Conservation (phyloP, 2,797 vertebrate species). For the Thunnus albacares region DNA sequence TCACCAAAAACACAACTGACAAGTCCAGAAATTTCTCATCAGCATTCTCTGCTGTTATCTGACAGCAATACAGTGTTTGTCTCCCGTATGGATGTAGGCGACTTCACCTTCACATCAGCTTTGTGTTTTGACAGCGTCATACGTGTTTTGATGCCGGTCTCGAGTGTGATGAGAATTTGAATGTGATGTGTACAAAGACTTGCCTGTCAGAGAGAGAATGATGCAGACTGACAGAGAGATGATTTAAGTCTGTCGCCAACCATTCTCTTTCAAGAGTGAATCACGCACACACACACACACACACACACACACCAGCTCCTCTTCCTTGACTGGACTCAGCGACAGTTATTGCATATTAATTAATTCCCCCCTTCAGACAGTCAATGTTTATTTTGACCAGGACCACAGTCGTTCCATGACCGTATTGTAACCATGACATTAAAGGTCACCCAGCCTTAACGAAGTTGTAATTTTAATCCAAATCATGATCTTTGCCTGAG, state of each 20-base stretch:
- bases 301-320: constrained; percentile 5
- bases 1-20: constrained; percentile 7
- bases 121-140: constrained; percentile 66
- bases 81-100: constrained; percentile 42
- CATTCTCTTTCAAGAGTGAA: constrained; percentile 66
- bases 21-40: background rate
- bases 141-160: constrained; percentile 56
- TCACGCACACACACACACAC: constrained; percentile 1
- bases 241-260: constrained; percentile 61
- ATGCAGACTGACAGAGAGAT: constrained; percentile 65
- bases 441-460: too few species aligned
- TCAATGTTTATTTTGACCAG: background rate
- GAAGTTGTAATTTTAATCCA: too few species aligned
- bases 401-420: background rate
- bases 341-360: constrained; percentile 30
- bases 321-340: constrained; percentile 23
- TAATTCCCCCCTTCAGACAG: background rate
- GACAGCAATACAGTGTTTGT: constrained; percentile 23
- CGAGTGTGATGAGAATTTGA: constrained; percentile 73
- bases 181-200: constrained; percentile 67
- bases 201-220: constrained; percentile 55
- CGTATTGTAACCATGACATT: too few species aligned
- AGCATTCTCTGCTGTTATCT: constrained; percentile 32
- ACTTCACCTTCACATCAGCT: constrained; percentile 64
- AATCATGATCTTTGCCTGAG: too few species aligned